Evolutionary conservation across 1,140 invertebrate genomes (phyloP), one percentile per base, ranked within the genome.

Genomic region (Drosophila parabipectinata): DNA sequence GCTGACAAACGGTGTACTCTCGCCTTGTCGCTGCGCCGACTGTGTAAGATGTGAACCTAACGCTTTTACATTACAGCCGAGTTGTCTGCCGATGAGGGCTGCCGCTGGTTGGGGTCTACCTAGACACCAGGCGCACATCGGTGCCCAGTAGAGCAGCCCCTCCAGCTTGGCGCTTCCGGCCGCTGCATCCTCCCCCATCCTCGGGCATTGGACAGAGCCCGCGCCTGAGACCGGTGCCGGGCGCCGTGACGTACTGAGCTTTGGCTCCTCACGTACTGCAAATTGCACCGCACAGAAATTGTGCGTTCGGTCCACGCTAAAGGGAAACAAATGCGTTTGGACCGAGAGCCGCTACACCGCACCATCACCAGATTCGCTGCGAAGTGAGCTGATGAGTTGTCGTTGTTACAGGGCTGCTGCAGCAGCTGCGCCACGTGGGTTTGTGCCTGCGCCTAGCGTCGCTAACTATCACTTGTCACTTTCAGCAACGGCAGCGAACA

Each of bases 251-350:
- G 54, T 69, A 39, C 62, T 66, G 39, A 62, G 59, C 59, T 39
- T 45, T 34, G 44, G 51, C 56, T 56, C 28, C 63, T 58, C 78
- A 78, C 81, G 64, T 79, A 88, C 77, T 88, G 82, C 82, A 88
- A 44, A 44, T 66, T 75, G 82, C 82, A 88, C 82, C 83, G 82
- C 82, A 87, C 84, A 88, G 75, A 88, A 58, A 83, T 4, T 87
- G 84, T 87, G 82, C 83, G 83, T 85, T 87, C 82, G 82, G 82
- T 87, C 82, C 82, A 85, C 82, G 82, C 82, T 87, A 87, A 87
- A 87, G 82, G 82, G 82, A 87, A 87, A 72, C 82, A 87, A 78
- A 87, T 79, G 82, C 82, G 82, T 87, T 88, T 76, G 82, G 82
- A 87, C 82, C 82, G 82, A 87, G 83, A 87, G 83, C 82, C 82